Evolutionary conservation across 2,113 vertebrate genomes (phyloP).

Genomic region (Telmatochromis brachygnathus): DNA sequence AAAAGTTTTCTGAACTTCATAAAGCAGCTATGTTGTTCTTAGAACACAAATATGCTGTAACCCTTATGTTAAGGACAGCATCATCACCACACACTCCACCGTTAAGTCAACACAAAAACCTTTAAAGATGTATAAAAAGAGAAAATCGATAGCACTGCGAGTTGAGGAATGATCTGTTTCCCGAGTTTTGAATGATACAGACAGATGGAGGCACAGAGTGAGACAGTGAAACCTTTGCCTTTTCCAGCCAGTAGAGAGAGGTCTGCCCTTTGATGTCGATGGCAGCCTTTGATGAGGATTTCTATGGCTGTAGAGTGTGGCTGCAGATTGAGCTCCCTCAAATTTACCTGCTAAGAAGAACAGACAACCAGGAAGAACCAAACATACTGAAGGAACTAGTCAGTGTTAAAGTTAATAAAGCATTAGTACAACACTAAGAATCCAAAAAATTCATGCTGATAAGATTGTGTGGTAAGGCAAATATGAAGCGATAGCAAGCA

Average conservation of each 20-base stretch:
- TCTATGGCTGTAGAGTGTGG: constrained; percentile 4
- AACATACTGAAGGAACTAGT: not conserved
- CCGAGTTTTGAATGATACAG: not conserved
- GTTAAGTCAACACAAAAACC: not conserved
- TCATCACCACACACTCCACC: not conserved
- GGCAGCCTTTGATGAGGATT: constrained; percentile 41
- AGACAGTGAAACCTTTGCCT: constrained; percentile 9
- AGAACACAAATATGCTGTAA: not conserved
- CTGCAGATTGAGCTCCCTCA: not conserved
- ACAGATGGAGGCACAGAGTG: not conserved
- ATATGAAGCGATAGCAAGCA: not conserved
- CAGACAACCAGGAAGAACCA: not conserved
- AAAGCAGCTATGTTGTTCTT: not conserved
- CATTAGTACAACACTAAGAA: not conserved
- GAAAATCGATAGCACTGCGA: not conserved
- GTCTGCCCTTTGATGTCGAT: constrained; percentile 33
- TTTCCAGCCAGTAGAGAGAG: constrained; percentile 20
- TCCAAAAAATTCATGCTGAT: not conserved
- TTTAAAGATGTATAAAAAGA: not conserved
- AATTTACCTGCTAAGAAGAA: not conserved
- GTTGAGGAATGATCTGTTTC: not conserved
- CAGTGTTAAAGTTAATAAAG: not conserved
- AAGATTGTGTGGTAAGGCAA: not conserved
- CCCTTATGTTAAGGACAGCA: not conserved
- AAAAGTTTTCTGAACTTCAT: not conserved